A percentile compares a stretch with the other conserved stretches of the same genome.
phyloP scores from a whole-genome alignment of 2,113 vertebrate genomes.

The Cygnus buccinator region DNA sequence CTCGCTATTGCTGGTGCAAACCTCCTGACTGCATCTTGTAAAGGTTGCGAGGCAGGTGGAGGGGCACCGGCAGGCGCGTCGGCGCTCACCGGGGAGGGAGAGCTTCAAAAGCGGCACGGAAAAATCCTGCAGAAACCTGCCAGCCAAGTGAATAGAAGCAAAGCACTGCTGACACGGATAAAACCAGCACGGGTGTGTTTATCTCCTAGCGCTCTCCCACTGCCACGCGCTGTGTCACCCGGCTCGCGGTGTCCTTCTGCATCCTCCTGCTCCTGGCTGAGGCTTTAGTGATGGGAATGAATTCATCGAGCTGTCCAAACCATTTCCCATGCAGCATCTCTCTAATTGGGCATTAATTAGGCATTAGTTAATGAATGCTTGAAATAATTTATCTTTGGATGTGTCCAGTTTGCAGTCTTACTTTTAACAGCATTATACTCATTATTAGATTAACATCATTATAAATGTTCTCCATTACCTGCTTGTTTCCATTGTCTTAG shows the following conservation, averaged over 20 bases:
- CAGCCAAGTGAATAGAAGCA: neutral
- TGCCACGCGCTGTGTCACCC: neutral
- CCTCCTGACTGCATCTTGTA: slow-evolving; percentile 26
- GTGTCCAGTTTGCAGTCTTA: slow-evolving; percentile 77
- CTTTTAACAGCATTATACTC: slow-evolving; percentile 72
- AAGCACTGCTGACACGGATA: neutral
- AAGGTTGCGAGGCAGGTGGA: slow-evolving; percentile 10
- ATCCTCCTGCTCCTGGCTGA: slow-evolving; percentile 19
- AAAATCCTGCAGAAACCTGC: slow-evolving; percentile 27
- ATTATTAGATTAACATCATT: slow-evolving; percentile 78
- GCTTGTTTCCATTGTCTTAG: slow-evolving; percentile 75
- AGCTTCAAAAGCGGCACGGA: slow-evolving; percentile 5
- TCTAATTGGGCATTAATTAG: slow-evolving; percentile 85
- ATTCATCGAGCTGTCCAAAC: slow-evolving; percentile 64
- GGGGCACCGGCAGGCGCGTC: neutral
- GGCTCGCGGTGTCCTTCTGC: neutral
- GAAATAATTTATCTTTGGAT: slow-evolving; percentile 83
- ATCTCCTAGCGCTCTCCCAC: slow-evolving; percentile 2
- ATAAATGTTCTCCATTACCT: slow-evolving; percentile 79
- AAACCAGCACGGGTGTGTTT: slow-evolving; percentile 14
- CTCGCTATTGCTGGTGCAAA: neutral
- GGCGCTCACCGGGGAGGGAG: neutral
- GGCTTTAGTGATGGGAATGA: slow-evolving; percentile 38
- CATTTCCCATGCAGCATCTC: slow-evolving; percentile 75
- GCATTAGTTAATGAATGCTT: slow-evolving; percentile 82